phyloP scores from a whole-genome alignment of 2,888 invertebrate genomes.

The Leptopterna dolabrata region DNA sequence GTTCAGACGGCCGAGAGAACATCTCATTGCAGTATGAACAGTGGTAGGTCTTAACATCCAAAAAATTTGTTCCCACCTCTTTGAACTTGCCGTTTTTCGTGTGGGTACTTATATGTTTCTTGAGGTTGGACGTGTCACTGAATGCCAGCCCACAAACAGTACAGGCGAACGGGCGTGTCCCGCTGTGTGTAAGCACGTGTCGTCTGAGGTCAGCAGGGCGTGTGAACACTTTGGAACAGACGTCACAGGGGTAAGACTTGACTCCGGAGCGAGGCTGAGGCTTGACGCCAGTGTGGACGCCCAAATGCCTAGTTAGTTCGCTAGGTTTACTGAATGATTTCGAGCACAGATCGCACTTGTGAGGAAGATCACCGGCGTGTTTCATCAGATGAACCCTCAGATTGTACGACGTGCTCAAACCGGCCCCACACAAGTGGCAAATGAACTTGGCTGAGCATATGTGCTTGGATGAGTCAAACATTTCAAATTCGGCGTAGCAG shows the following conservation, averaged over 20 bases:
- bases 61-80: background rate
- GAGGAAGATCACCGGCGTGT: slow-evolving; percentile 62
- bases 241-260: slow-evolving; percentile 61
- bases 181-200: slow-evolving; percentile 74
- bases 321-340: slow-evolving; percentile 64
- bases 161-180: slow-evolving; percentile 74
- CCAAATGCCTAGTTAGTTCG: slow-evolving; percentile 63
- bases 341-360: slow-evolving; percentile 63
- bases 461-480: slow-evolving; percentile 34
- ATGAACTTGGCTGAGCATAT: slow-evolving; percentile 26
- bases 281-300: slow-evolving; percentile 63
- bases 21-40: slow-evolving; percentile 39
- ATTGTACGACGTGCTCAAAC: slow-evolving; percentile 62
- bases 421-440: slow-evolving; percentile 61
- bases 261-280: slow-evolving; percentile 62
- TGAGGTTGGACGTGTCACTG: slow-evolving; percentile 43
- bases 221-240: slow-evolving; percentile 62
- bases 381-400: slow-evolving; percentile 62
- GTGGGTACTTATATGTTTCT: slow-evolving; percentile 47
- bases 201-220: slow-evolving; percentile 65
- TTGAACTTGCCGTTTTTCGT: background rate
- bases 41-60: slow-evolving; percentile 10
- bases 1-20: slow-evolving; percentile 26
- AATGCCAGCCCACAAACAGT: slow-evolving; percentile 69
- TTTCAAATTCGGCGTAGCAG: background rate